Percentiles rank a stretch among this genome's conserved stretches.
Conservation (phyloP, 2,888 invertebrate genomes). For the Tiliacea citrago region DNA sequence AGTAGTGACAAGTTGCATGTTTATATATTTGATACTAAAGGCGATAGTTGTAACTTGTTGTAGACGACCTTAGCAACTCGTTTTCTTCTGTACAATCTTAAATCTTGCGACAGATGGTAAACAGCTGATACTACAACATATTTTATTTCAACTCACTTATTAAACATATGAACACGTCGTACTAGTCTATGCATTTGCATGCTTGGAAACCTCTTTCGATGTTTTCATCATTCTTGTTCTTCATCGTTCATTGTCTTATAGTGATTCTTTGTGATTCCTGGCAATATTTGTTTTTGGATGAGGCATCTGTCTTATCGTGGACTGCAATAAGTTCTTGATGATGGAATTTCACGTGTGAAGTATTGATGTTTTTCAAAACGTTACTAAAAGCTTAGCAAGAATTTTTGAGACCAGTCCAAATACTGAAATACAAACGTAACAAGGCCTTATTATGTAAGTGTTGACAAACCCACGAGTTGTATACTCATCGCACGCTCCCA, state of each 20-base stretch:
- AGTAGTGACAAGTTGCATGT: slow-evolving; percentile 25
- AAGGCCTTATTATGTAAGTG: slow-evolving; percentile 48
- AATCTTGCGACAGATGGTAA: slow-evolving; percentile 60
- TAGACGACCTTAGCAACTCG: slow-evolving; percentile 57
- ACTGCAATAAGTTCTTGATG: background rate
- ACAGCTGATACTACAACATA: slow-evolving; percentile 55
- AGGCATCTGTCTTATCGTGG: background rate
- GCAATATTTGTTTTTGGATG: background rate
- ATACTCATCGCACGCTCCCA: slow-evolving; percentile 39
- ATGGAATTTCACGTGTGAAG: background rate
- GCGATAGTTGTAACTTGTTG: slow-evolving; percentile 47
- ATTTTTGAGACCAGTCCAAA: slow-evolving; percentile 15
- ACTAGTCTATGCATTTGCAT: background rate
- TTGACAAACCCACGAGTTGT: slow-evolving; percentile 37
- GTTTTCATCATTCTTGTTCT: slow-evolving; percentile 1
- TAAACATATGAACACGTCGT: slow-evolving; percentile 4
- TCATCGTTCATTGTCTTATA: background rate
- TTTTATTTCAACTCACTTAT: slow-evolving; percentile 33
- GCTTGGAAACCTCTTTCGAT: background rate
- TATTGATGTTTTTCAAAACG: background rate
- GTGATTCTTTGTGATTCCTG: background rate
- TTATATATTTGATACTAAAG: slow-evolving; percentile 23
- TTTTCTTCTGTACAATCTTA: slow-evolving; percentile 53
- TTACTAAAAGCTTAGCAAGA: background rate
- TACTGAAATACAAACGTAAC: slow-evolving; percentile 21